Base-by-base conservation (phyloP, 2,113 vertebrate genomes). In the Ceuthmochares aereus region DNA sequence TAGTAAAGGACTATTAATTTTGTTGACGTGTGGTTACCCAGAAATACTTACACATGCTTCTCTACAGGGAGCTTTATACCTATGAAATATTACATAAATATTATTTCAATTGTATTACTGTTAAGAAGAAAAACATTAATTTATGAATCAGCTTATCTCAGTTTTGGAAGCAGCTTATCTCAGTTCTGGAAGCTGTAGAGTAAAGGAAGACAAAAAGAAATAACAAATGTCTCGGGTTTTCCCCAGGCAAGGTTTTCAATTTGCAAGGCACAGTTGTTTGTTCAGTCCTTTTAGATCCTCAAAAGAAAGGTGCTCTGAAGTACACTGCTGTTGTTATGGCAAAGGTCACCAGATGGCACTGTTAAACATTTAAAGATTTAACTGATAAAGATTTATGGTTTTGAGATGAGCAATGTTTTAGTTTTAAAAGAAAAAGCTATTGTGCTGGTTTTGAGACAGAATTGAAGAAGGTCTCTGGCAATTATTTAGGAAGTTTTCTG, bases 321-420 rank as follows among this genome's bases (percentile, higher is more conserved):
- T 22, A 18, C 4, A 37, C 5, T 14, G 70, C 68, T 96, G 95
- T 36, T n/a, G 90, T 96, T 97, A 96, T 86, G 95, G 90, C 90
- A 92, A 75, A 81, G 95, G 93, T 97, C 96, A 96, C 95, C 91
- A 96, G 96, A 86, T 94, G 96, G 95, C 93, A 93, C 79, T 97
- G 92, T 96, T 96, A 97, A 94, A 96, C 85, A 73, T 90, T 19
- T 87, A 59, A 97, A 95, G 90, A 95, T 95, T 23, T 34, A 26
- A 32, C 83, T 10, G 88, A 90, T 93, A 92, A 80, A 59, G 45
- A 26, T 7, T 30, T 27, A 3, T 18, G 12, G 29, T 7, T 42
- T 67, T 7, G 23, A 42, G 7, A 37, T 45, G 9, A 94, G 47
- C 2, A 15, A 74, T 5, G 2, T 15, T 91, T 87, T 45, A 58